Percentiles rank a stretch among this genome's conserved stretches.
Evolutionary conservation across 1,140 invertebrate species (phyloP).

Genomic region (Riptortus pedestris): DNA sequence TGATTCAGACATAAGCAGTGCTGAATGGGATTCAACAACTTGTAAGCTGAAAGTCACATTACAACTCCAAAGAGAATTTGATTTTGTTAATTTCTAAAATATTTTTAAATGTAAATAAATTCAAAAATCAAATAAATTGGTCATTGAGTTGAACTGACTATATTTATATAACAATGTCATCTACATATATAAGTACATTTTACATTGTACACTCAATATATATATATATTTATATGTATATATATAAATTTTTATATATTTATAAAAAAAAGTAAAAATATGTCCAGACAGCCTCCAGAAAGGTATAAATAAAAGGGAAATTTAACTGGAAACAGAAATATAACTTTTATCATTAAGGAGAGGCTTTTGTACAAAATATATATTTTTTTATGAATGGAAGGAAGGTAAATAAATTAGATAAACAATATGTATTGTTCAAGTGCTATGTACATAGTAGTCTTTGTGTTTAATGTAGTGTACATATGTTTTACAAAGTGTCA

Average conservation of each 20-base stretch:
- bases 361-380: no score
- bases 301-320: not conserved
- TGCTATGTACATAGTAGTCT: no score
- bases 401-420: no score
- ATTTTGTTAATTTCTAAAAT: slow-evolving; percentile 31
- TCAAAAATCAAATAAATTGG: not conserved
- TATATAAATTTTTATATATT: slow-evolving; percentile 13
- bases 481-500: no score
- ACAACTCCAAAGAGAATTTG: slow-evolving; percentile 29
- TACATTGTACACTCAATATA: slow-evolving; percentile 27
- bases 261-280: slow-evolving; percentile 17
- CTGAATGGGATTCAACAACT: slow-evolving; percentile 61
- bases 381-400: no score
- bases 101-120: no score
- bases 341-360: no score
- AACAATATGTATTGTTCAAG: no score
- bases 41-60: slow-evolving; percentile 42
- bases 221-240: slow-evolving; percentile 26
- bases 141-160: slow-evolving; percentile 26
- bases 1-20: slow-evolving; percentile 64
- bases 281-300: not conserved
- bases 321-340: not conserved
- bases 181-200: slow-evolving; percentile 28
- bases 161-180: slow-evolving; percentile 28
- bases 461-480: no score